These are phyloP conservation scores for Laticauda colubrina DNA, from an alignment of 2,113 vertebrate species.

Conservation along the genomic window DNA sequence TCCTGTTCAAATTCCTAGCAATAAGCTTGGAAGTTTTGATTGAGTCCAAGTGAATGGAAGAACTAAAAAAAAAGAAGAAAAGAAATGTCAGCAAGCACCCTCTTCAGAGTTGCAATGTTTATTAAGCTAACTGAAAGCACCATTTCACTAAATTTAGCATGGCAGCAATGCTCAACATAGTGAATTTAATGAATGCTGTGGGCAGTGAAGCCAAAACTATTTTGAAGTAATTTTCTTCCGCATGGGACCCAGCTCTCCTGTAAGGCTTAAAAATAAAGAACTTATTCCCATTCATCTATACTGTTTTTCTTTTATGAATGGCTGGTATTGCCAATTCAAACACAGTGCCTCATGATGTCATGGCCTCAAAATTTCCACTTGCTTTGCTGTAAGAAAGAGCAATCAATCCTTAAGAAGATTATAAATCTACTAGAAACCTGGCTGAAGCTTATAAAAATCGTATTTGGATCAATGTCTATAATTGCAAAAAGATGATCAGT, in stretches of 20 bases:
- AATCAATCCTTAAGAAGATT: not conserved
- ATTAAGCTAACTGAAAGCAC: conserved; percentile 59
- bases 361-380: conserved; percentile 22
- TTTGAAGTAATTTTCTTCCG: conserved; percentile 62
- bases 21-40: conserved; percentile 32
- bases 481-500: not conserved
- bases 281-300: too few species aligned
- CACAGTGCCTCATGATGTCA: conserved; percentile 26
- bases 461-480: conserved; percentile 13
- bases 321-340: conserved; percentile 36
- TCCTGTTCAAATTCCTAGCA: conserved; percentile 4
- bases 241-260: not conserved
- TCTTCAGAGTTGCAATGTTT: conserved; percentile 56
- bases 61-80: conserved; percentile 30
- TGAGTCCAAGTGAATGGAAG: conserved; percentile 43
- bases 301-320: conserved; percentile 21
- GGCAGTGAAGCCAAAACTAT: conserved; percentile 64
- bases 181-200: conserved; percentile 60
- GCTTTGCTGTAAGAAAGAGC: conserved; percentile 6
- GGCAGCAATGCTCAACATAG: conserved; percentile 56
- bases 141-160: conserved; percentile 62
- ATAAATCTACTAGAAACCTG: conserved; percentile 17
- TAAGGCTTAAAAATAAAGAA: too few species aligned
- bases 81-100: conserved; percentile 53
- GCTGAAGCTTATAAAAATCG: not conserved